Conservation (phyloP, 1,140 invertebrate genomes). For the Pseudobourletiella spinata region DNA sequence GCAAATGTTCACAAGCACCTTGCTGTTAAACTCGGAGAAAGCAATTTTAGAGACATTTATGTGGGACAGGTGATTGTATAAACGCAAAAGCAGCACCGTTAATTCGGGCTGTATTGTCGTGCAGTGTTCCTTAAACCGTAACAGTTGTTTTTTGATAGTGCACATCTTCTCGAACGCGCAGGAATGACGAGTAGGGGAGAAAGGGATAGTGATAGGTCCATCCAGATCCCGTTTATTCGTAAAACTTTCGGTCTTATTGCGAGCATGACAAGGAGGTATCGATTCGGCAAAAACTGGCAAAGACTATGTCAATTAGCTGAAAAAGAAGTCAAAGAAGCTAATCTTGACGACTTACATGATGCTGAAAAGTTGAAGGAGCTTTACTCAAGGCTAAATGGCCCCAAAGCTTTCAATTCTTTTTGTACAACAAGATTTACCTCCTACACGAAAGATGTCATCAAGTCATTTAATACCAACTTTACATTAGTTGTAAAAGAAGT, state of each 20-base stretch:
- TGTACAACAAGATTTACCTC: not conserved
- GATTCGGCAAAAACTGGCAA: too few relatives aligned
- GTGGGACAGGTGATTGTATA: too few relatives aligned
- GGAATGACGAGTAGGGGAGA: not conserved
- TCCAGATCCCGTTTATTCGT: too few relatives aligned
- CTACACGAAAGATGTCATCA: not conserved
- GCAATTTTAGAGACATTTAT: too few relatives aligned
- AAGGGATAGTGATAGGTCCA: too few relatives aligned
- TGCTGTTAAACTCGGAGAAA: too few relatives aligned
- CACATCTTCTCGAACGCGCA: not conserved
- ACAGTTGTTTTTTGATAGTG: too few relatives aligned
- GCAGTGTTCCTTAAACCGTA: not conserved
- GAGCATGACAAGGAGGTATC: not conserved
- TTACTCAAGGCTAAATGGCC: too few relatives aligned
- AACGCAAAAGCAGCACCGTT: too few relatives aligned
- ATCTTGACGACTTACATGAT: not conserved
- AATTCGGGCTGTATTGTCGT: not conserved
- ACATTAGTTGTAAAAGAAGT: too few relatives aligned
- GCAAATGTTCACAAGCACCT: not conserved
- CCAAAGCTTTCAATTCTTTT: too few relatives aligned
- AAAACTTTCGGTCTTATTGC: not conserved
- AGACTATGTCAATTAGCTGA: too few relatives aligned
- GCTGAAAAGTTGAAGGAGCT: not conserved
- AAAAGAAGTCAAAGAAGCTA: not conserved
- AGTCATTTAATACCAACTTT: not conserved